Evolutionary conservation across 2,113 vertebrate species (phyloP), one percentile per base, ranked within the genome.

Genomic region (Percina caprodes): DNA sequence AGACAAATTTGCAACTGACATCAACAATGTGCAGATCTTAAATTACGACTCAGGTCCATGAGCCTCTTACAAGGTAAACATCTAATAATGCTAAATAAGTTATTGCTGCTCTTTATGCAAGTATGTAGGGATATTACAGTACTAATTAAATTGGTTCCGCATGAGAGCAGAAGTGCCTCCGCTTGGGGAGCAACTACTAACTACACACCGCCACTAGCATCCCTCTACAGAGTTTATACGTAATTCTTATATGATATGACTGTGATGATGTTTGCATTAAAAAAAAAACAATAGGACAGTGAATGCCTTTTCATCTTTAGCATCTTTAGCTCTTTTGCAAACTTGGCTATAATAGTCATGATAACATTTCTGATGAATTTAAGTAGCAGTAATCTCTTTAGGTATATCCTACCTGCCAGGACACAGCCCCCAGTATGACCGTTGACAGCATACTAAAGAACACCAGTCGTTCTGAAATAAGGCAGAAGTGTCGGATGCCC

Each of bases 401-500:
- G 19, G 19, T 13, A 33, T 19, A 10, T 62, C 92, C 92, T 96
- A 99, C 98, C 97, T 99, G 98, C 98, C 98, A 99, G 77, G 96
- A 98, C 71, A 99, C 97, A 0, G 96, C 96, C 26, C 96, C 97
- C 73, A 99, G 92, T 91, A 98, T 95, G 33, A 93, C 93, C 1
- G 98, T 99, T 0, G 97, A 96, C 15, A 99, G 86, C 75, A 99
- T 94, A 86, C 96, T 96, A 84, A 99, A 99, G 92, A 99, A 97
- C 0, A 98, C 96, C 81, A 99, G 96, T 33, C 97, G 97, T 23
- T 99, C 96, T 1, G 98, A 99, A 92, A 99, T 99, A 79, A 99
- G 96, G 86, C 98, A 99, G 95, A 99, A 99, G 94, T 99, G 98
- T n/a, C 98, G 96, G 95, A 99, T 98, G 74, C 98, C 98, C 93